These are phyloP conservation scores for Corvus hawaiiensis DNA, from an alignment of 2,113 vertebrate genomes.

Conservation along the genomic window DNA sequence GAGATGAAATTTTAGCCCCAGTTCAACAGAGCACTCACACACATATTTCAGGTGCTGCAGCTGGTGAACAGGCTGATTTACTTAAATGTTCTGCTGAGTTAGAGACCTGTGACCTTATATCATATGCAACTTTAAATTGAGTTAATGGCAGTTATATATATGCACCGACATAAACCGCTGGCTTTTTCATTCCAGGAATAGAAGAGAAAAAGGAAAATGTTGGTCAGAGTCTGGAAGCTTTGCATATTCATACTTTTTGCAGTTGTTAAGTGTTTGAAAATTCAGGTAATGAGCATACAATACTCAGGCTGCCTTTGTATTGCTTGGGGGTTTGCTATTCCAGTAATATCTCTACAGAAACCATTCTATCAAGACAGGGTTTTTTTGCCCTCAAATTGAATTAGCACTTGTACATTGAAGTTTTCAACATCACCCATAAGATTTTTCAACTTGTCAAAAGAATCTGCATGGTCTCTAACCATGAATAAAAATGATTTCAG, in stretches of 20 bases:
- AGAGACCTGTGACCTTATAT: neutral
- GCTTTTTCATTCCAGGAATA: neutral
- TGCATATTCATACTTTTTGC: slow-evolving; percentile 67
- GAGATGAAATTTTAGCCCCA: neutral
- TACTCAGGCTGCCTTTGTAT: slow-evolving; percentile 59
- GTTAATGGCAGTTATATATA: neutral
- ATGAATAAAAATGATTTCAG: slow-evolving; percentile 77
- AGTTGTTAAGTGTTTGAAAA: slow-evolving; percentile 63
- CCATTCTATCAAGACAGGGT: slow-evolving; percentile 26
- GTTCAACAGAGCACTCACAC: neutral
- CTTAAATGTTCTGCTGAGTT: neutral
- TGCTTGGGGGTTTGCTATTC: slow-evolving; percentile 67
- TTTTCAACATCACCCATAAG: slow-evolving; percentile 75
- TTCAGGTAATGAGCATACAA: slow-evolving; percentile 63
- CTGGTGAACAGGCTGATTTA: neutral
- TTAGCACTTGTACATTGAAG: slow-evolving; percentile 67
- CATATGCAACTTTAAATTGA: neutral
- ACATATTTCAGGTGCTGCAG: neutral
- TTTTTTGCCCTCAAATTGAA: slow-evolving; percentile 44
- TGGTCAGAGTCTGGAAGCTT: slow-evolving; percentile 45
- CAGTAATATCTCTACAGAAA: slow-evolving; percentile 52
- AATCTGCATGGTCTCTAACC: slow-evolving; percentile 66
- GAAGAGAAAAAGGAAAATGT: neutral
- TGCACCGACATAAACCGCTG: neutral
- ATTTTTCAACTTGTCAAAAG: slow-evolving; percentile 74